Conservation (phyloP, 2,888 invertebrate genomes). For the Megalurothrips usitatus region DNA sequence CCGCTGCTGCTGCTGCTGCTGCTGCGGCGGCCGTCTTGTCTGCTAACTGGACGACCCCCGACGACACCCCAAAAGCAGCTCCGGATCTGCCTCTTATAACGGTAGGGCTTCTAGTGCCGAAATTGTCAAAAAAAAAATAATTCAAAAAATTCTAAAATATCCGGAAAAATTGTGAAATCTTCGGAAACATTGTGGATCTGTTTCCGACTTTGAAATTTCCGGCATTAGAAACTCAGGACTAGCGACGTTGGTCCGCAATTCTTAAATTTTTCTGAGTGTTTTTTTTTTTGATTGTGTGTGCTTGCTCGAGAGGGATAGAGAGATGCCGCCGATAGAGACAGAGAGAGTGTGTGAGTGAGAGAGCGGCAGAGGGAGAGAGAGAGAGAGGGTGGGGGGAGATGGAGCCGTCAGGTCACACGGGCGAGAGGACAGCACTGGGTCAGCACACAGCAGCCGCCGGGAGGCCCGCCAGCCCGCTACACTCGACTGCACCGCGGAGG, state of each 20-base stretch:
- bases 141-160: no score
- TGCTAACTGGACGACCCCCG: not conserved
- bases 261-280: no score
- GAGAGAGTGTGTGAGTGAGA: not conserved
- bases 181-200: not conserved
- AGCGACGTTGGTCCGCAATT: no score
- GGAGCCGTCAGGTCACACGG: not conserved
- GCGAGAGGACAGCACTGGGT: not conserved
- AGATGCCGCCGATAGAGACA: not conserved
- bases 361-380: not conserved
- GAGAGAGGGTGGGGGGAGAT: not conserved
- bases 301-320: not conserved
- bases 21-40: not conserved
- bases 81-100: no score
- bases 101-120: no score
- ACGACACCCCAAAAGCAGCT: no score
- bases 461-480: not conserved
- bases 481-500: not conserved
- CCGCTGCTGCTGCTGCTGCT: no score
- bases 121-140: no score
- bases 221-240: no score
- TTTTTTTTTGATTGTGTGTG: no score
- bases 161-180: not conserved
- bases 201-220: no score
- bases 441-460: not conserved